Percentiles rank a stretch among this genome's conserved stretches.
Evolutionary conservation across 2,113 vertebrate genomes (phyloP).

Genomic region (Brachyistius frenatus): DNA sequence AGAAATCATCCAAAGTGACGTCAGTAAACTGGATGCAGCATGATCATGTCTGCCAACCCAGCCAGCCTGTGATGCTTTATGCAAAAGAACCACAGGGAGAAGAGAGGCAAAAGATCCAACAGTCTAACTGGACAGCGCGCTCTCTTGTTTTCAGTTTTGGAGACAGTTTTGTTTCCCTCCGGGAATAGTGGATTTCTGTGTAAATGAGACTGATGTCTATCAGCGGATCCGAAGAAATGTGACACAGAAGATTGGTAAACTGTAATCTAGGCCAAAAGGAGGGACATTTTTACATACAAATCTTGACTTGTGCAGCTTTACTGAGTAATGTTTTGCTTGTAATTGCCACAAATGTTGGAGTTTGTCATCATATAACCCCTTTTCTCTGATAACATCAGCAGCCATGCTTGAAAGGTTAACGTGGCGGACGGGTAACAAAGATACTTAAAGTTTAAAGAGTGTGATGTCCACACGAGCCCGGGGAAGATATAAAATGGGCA

Average conservation of each 20-base stretch:
- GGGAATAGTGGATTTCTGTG: not conserved
- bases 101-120: constrained; percentile 31
- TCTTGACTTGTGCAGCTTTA: not conserved
- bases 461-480: no score
- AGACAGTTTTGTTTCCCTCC: constrained; percentile 6
- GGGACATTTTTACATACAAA: not conserved
- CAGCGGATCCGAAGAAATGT: not conserved
- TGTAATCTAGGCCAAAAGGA: not conserved
- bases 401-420: no score
- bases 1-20: constrained; percentile 27
- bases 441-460: no score
- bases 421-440: no score
- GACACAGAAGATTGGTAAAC: not conserved
- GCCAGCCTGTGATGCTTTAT: constrained; percentile 50
- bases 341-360: no score
- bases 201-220: constrained; percentile 5
- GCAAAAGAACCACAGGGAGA: constrained; percentile 21
- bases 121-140: not conserved
- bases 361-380: no score
- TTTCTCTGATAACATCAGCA: no score
- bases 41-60: constrained; percentile 23
- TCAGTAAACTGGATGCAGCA: constrained; percentile 16
- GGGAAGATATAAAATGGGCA: no score
- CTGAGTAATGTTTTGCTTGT: no score
- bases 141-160: not conserved